phyloP scores from a whole-genome alignment of 2,113 vertebrate species.

The Astatoreochromis straeleni region DNA sequence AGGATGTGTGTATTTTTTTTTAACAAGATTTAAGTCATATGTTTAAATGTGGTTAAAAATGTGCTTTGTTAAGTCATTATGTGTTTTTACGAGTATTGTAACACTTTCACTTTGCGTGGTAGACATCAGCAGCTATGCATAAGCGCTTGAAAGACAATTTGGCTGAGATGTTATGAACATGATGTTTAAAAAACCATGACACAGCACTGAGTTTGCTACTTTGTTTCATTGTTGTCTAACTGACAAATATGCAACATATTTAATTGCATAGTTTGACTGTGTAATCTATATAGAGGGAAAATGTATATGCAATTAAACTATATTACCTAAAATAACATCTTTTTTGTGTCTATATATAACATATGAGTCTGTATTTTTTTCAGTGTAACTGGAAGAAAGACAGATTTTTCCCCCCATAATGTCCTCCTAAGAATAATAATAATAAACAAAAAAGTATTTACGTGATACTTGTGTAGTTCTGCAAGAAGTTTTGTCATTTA shows the following conservation, averaged over 20 bases:
- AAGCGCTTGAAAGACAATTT: background rate
- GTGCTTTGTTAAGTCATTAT: background rate
- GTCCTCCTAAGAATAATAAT: background rate
- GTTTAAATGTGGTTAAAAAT: background rate
- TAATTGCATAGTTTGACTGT: background rate
- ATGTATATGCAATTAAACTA: background rate
- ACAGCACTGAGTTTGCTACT: background rate
- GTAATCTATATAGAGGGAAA: background rate
- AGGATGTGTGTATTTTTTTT: background rate
- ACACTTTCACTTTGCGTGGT: background rate
- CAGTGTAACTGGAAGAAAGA: background rate
- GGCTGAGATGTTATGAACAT: background rate
- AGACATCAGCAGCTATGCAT: background rate
- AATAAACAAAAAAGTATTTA: background rate
- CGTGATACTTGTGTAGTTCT: background rate
- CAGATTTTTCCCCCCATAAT: fast-evolving
- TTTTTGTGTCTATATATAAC: background rate
- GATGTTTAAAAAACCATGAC: background rate
- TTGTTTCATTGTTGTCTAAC: background rate
- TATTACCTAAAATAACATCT: background rate
- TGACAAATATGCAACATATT: background rate
- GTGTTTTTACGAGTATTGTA: background rate
- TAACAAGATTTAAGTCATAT: background rate
- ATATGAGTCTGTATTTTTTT: background rate
- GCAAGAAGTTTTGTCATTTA: background rate